Evolutionary conservation across 1,140 invertebrate genomes (phyloP).

Genomic region (Trissolcus basalis): DNA sequence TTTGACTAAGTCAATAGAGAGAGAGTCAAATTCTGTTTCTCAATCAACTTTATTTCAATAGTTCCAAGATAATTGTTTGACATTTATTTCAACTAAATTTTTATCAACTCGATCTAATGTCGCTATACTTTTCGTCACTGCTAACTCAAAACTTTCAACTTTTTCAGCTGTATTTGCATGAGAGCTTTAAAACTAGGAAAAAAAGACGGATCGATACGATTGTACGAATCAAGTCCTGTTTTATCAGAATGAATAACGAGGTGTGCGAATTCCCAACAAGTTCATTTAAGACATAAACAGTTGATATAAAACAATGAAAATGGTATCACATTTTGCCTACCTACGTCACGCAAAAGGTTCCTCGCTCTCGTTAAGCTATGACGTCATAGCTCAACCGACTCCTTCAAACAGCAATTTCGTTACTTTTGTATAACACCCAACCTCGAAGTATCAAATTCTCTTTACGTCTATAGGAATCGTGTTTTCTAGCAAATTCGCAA

Average conservation of each 20-base stretch:
- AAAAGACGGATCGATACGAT: background rate
- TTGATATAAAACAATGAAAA: conserved; percentile 1
- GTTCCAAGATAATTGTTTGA: too few species aligned
- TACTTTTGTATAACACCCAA: background rate
- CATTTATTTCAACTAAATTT: too few species aligned
- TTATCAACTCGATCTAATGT: too few species aligned
- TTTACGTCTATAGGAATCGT: too few species aligned
- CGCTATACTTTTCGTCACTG: too few species aligned
- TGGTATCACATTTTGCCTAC: background rate
- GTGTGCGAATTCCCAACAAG: background rate
- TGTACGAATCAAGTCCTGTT: background rate
- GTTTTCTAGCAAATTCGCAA: too few species aligned
- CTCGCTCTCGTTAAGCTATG: background rate
- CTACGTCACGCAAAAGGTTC: background rate
- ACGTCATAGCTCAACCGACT: background rate
- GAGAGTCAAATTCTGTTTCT: too few species aligned
- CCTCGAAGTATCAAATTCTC: conserved; percentile 2
- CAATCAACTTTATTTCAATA: too few species aligned
- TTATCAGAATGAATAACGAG: background rate
- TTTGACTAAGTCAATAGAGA: too few species aligned
- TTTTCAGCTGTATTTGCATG: too few species aligned
- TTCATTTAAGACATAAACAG: background rate
- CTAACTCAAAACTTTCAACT: too few species aligned
- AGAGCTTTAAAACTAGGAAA: too few species aligned
- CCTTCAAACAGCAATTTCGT: background rate